phyloP scores from a whole-genome alignment of 2,113 vertebrate species.

The Amblyornis subalaris region DNA sequence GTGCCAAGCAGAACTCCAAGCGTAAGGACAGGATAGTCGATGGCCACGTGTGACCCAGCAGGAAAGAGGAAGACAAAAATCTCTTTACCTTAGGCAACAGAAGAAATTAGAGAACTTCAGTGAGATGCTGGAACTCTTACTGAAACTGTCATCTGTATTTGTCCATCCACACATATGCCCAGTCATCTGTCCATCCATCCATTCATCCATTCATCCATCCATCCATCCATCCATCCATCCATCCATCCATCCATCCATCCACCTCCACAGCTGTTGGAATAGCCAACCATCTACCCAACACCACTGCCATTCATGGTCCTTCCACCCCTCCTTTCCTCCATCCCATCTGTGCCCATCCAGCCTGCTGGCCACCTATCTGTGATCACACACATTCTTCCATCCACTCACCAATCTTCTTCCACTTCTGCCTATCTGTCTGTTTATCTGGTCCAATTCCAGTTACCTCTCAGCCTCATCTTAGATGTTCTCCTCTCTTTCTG shows the following conservation, averaged over 20 bases:
- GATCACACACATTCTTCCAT: fast-evolving
- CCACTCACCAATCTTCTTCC: background rate
- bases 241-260: background rate
- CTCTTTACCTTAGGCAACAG: background rate
- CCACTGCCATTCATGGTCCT: background rate
- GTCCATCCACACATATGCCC: background rate
- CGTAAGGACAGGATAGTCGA: background rate
- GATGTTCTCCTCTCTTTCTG: background rate
- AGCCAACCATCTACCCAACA: background rate
- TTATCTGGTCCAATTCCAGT: background rate
- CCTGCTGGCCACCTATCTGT: background rate
- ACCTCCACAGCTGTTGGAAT: background rate
- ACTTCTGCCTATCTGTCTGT: background rate
- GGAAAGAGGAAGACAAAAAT: background rate
- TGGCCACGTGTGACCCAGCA: background rate
- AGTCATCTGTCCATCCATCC: background rate
- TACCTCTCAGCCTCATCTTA: background rate
- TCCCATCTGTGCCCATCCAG: background rate
- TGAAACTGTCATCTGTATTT: background rate
- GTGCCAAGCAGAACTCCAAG: background rate
- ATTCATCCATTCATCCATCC: background rate
- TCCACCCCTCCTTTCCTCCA: background rate
- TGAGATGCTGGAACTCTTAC: background rate
- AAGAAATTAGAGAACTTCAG: background rate
- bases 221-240: background rate